Conservation (phyloP, 2,888 invertebrate genomes). For the Thymelicus sylvestris region DNA sequence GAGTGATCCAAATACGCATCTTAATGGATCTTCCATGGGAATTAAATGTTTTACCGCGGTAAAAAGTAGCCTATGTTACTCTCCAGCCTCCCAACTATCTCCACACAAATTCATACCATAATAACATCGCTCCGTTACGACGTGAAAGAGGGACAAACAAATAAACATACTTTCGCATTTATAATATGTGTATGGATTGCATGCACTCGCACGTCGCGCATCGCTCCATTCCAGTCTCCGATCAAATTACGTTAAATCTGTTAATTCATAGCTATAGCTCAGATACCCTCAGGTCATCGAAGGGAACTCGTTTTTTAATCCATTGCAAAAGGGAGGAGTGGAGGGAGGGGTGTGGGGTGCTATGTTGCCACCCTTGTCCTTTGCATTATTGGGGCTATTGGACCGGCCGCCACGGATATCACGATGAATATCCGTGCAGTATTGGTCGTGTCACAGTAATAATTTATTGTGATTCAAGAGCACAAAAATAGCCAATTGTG, state of each 20-base stretch:
- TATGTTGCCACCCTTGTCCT: constrained; percentile 9
- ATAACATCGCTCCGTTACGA: no score
- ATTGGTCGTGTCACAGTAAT: background rate
- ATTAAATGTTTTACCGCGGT: no score
- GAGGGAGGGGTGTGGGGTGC: constrained; percentile 4
- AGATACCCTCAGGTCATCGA: constrained; percentile 2
- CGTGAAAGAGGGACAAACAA: no score
- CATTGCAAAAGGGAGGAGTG: background rate
- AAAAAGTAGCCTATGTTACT: no score
- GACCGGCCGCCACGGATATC: background rate
- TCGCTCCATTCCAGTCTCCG: background rate
- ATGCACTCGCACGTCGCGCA: no score
- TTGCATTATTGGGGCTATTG: background rate
- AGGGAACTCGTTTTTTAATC: background rate
- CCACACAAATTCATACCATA: no score
- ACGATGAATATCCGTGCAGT: constrained; percentile 15
- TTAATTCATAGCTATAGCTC: background rate
- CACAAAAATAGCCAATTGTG: no score
- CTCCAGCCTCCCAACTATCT: no score
- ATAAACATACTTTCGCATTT: no score
- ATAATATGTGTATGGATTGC: no score
- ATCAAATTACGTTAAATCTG: background rate
- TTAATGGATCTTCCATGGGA: no score
- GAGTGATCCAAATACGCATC: no score
- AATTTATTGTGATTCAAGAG: background rate